Evolutionary conservation across 1,140 invertebrate species (phyloP).

Genomic region (Drosophila lowei): DNA sequence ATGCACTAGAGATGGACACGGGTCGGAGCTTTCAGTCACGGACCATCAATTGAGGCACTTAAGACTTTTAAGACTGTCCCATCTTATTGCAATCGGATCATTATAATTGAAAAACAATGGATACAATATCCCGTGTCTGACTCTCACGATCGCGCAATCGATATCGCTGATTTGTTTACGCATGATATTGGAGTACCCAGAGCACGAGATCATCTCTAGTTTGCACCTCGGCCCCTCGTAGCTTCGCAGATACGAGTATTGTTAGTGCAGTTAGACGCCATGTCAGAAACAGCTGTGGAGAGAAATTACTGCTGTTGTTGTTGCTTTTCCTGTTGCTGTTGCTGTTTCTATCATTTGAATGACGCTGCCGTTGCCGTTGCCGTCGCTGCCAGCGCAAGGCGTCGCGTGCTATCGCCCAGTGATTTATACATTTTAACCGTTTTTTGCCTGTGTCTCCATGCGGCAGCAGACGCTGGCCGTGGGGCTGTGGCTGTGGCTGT

Average conservation of each 20-base stretch:
- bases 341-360: slow-evolving; percentile 26
- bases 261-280: slow-evolving; percentile 35
- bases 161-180: too few relatives aligned
- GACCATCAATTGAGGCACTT: too few relatives aligned
- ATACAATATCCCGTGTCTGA: too few relatives aligned
- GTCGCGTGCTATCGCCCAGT: slow-evolving; percentile 47
- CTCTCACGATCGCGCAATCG: too few relatives aligned
- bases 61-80: too few relatives aligned
- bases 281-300: slow-evolving; percentile 38
- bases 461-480: slow-evolving; percentile 22
- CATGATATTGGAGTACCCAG: too few relatives aligned
- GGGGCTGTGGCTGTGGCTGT: slow-evolving; percentile 8
- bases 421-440: slow-evolving; percentile 56
- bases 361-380: slow-evolving; percentile 15
- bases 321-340: slow-evolving; percentile 5
- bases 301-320: slow-evolving; percentile 24
- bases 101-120: too few relatives aligned
- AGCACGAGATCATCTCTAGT: background rate
- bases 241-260: background rate
- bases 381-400: slow-evolving; percentile 18
- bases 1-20: too few relatives aligned
- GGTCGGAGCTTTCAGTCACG: too few relatives aligned
- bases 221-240: slow-evolving; percentile 7
- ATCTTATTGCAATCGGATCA: too few relatives aligned
- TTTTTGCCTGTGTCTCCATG: slow-evolving; percentile 35